phyloP scores from a whole-genome alignment of 2,797 vertebrate species.

The Lagorchestes hirsutus region DNA sequence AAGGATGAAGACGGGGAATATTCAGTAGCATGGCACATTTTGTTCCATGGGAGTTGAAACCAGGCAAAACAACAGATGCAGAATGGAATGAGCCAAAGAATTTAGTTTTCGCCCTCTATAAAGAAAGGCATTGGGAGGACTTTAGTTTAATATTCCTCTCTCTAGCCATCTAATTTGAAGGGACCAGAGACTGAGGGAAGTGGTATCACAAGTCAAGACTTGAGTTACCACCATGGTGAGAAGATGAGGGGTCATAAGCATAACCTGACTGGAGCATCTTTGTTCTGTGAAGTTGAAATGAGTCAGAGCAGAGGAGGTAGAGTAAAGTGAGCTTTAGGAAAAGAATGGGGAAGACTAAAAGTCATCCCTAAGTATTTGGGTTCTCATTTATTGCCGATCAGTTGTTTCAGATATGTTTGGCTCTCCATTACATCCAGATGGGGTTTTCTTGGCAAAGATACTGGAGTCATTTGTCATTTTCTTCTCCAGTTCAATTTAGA shows the following conservation, averaged over 20 bases:
- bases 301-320: background rate
- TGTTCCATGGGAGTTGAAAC: background rate
- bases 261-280: background rate
- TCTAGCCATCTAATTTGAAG: background rate
- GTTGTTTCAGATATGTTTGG: background rate
- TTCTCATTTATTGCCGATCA: background rate
- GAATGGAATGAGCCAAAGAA: background rate
- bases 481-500: background rate
- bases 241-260: constrained; percentile 17
- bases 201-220: background rate
- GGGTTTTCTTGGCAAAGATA: background rate
- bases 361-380: background rate
- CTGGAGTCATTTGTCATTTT: background rate
- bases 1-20: background rate
- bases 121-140: background rate
- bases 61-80: background rate
- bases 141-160: background rate
- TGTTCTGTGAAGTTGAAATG: background rate
- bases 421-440: background rate
- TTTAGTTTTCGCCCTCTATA: background rate
- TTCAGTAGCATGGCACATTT: background rate
- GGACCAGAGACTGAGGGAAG: background rate
- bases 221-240: background rate
- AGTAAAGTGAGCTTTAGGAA: background rate
- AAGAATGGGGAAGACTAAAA: background rate